phyloP scores from a whole-genome alignment of 2,888 invertebrate species.

The Dryococelus australis region DNA sequence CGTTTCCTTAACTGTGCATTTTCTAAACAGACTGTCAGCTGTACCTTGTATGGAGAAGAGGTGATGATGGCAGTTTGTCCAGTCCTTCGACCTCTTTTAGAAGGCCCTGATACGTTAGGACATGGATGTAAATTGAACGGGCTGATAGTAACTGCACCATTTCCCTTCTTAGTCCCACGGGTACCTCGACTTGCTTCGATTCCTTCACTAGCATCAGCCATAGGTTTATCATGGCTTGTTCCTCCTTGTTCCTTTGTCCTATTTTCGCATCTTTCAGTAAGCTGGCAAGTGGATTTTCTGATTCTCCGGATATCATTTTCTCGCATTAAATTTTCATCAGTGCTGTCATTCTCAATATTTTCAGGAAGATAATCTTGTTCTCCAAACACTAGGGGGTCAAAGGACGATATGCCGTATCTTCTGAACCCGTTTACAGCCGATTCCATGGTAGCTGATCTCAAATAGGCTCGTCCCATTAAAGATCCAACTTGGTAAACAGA shows the following conservation, averaged over 20 bases:
- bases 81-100: neutral
- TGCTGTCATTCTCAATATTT: neutral
- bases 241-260: neutral
- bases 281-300: neutral
- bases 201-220: neutral
- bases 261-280: neutral
- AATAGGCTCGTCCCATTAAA: too few species aligned
- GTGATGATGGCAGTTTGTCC: neutral
- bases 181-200: neutral
- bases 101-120: neutral
- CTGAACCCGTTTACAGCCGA: slow-evolving; percentile 35
- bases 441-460: too few species aligned
- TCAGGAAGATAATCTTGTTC: slow-evolving; percentile 10
- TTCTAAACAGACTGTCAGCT: neutral
- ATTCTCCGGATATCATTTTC: neutral
- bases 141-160: neutral
- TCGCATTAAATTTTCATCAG: neutral
- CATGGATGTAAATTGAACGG: neutral
- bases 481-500: too few species aligned
- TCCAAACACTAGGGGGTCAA: slow-evolving; percentile 22
- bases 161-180: neutral
- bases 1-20: neutral
- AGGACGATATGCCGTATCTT: slow-evolving; percentile 29
- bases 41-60: neutral
- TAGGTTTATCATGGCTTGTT: slow-evolving; percentile 13